These are phyloP conservation scores for Dryoscopus gambensis DNA, from an alignment of 2,113 vertebrate genomes.

Conservation along the genomic window DNA sequence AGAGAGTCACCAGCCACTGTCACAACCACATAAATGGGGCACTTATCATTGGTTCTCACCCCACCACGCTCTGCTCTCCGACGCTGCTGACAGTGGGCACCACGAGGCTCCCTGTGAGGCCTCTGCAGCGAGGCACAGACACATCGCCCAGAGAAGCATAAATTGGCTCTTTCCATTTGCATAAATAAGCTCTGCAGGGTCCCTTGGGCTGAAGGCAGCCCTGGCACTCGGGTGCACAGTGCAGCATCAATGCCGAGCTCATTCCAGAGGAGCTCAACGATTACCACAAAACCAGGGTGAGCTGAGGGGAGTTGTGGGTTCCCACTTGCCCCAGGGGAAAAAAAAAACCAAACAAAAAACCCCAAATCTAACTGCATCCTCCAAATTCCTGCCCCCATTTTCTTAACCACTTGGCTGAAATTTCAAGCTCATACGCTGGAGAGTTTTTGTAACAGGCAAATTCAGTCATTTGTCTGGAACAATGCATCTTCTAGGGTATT, in stretches of 20 bases:
- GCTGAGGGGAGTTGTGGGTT: neutral
- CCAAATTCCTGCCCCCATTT: neutral
- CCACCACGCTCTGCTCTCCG: accelerated
- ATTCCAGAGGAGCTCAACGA: neutral
- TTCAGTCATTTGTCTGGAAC: neutral
- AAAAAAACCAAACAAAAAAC: neutral
- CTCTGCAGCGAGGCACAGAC: accelerated
- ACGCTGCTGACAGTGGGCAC: accelerated
- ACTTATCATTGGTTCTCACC: neutral
- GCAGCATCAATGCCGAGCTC: neutral
- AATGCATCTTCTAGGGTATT: neutral
- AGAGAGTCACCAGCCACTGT: neutral
- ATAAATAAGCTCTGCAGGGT: neutral
- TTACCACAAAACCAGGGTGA: neutral
- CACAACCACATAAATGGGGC: accelerated
- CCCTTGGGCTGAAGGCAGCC: neutral
- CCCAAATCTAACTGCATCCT: neutral
- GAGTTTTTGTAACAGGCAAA: neutral
- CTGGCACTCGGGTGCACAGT: neutral
- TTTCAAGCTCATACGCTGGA: accelerated
- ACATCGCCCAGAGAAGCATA: neutral
- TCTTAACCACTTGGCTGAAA: neutral
- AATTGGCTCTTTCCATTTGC: neutral
- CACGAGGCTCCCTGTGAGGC: accelerated
- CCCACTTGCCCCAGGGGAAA: neutral